Percentiles rank a stretch among this genome's conserved stretches.
Evolutionary conservation across 2,797 vertebrate genomes (phyloP).

Genomic region (Sebastes ruberrimus): DNA sequence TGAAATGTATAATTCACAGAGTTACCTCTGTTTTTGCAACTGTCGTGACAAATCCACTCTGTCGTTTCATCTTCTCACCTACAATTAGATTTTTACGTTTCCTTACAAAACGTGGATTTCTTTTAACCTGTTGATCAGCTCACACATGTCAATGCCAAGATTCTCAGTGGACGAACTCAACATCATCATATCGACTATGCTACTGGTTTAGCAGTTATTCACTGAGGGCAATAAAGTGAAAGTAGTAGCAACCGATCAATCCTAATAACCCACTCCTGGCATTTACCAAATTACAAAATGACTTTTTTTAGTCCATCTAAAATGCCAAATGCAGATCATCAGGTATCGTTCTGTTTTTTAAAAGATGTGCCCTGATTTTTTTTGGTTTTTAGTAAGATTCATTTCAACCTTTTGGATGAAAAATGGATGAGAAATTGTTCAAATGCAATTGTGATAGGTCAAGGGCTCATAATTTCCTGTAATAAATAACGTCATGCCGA

Average conservation of each 20-base stretch:
- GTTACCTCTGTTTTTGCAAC: slow-evolving; percentile 81
- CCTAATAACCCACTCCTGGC: slow-evolving; percentile 50
- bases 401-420: slow-evolving; percentile 33
- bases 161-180: slow-evolving; percentile 65
- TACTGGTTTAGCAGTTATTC: slow-evolving; percentile 66
- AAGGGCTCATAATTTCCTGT: slow-evolving; percentile 82
- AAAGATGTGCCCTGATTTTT: slow-evolving; percentile 55
- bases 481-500: slow-evolving; percentile 62
- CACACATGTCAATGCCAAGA: slow-evolving; percentile 69
- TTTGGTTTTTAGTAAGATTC: slow-evolving; percentile 11
- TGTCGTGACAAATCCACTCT: slow-evolving; percentile 73
- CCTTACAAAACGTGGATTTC: slow-evolving; percentile 22
- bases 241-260: slow-evolving; percentile 61
- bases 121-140: slow-evolving; percentile 52
- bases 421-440: slow-evolving; percentile 61
- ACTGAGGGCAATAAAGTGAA: slow-evolving; percentile 76
- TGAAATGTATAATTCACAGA: slow-evolving; percentile 83
- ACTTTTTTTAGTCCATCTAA: slow-evolving; percentile 49
- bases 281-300: slow-evolving; percentile 54
- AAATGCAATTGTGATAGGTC: slow-evolving; percentile 76
- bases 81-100: slow-evolving; percentile 40
- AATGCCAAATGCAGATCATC: slow-evolving; percentile 74
- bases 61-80: slow-evolving; percentile 59
- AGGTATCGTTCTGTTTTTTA: slow-evolving; percentile 41
- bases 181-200: slow-evolving; percentile 45